Conservation (phyloP, 2,888 invertebrate genomes). For the Tyria jacobaeae region DNA sequence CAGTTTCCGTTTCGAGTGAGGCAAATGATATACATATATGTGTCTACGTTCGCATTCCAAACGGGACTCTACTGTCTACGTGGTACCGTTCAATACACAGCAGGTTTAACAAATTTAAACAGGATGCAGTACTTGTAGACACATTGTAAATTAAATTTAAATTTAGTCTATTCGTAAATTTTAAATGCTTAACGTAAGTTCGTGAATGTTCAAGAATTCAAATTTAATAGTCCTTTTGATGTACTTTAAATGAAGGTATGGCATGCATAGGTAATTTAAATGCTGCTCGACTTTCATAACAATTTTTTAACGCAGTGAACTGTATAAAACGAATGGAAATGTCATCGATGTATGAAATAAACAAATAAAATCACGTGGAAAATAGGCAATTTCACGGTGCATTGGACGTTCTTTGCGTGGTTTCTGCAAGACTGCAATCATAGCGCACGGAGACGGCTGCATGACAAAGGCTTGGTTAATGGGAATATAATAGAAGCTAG, state of each 20-base stretch:
- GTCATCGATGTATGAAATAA: constrained; percentile 83
- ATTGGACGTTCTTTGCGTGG: constrained; percentile 82
- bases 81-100: constrained; percentile 60
- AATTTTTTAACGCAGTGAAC: constrained; percentile 68
- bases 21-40: constrained; percentile 81
- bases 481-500: constrained; percentile 61
- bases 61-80: constrained; percentile 61
- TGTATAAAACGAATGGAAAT: constrained; percentile 71
- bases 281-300: constrained; percentile 45
- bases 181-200: constrained; percentile 67
- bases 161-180: constrained; percentile 67
- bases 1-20: constrained; percentile 82
- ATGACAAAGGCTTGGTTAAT: constrained; percentile 74
- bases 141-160: too few species aligned
- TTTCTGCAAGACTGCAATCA: constrained; percentile 63
- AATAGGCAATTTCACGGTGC: constrained; percentile 87
- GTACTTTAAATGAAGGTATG: constrained; percentile 42
- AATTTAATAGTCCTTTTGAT: constrained; percentile 58
- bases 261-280: constrained; percentile 45
- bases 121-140: constrained; percentile 64
- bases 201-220: constrained; percentile 61
- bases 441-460: constrained; percentile 62
- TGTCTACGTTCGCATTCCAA: constrained; percentile 61
- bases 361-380: constrained; percentile 86
- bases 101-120: constrained; percentile 57